Evolutionary conservation across 2,797 vertebrate genomes (phyloP).

Genomic region (Phylloscopus collybita): DNA sequence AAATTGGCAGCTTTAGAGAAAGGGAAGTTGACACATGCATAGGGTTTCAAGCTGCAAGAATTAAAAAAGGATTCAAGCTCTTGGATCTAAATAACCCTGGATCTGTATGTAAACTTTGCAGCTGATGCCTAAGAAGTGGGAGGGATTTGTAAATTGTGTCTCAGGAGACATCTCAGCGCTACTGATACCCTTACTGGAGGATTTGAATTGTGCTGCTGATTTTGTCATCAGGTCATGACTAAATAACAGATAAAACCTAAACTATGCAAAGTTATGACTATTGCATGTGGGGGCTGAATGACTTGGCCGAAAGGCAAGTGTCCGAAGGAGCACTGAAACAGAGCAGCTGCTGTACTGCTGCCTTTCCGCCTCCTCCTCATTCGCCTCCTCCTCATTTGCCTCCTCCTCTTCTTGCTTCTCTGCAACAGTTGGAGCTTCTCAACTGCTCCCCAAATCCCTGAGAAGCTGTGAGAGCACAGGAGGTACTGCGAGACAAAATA

Average conservation of each 20-base stretch:
- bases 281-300: not conserved
- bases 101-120: not conserved
- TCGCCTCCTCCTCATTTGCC: not conserved
- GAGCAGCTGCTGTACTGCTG: slow-evolving; percentile 2
- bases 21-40: not conserved
- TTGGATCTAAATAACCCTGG: not conserved
- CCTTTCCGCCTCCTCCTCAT: not conserved
- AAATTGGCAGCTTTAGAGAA: not conserved
- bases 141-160: not conserved
- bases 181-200: not conserved
- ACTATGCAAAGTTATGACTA: slow-evolving; percentile 17
- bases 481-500: not conserved
- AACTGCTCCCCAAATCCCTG: not conserved
- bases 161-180: not conserved
- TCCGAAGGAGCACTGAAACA: not conserved
- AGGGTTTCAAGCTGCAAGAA: not conserved
- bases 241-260: slow-evolving; percentile 12
- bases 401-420: not conserved
- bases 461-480: not conserved
- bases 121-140: not conserved
- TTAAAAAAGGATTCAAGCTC: not conserved
- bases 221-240: not conserved
- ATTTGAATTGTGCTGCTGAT: not conserved
- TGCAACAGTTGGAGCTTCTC: not conserved
- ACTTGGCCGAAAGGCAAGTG: not conserved